Percentiles rank a stretch among this genome's conserved stretches.
Evolutionary conservation across 2,113 vertebrate species (phyloP).

Genomic region (Daubentonia madagascariensis): DNA sequence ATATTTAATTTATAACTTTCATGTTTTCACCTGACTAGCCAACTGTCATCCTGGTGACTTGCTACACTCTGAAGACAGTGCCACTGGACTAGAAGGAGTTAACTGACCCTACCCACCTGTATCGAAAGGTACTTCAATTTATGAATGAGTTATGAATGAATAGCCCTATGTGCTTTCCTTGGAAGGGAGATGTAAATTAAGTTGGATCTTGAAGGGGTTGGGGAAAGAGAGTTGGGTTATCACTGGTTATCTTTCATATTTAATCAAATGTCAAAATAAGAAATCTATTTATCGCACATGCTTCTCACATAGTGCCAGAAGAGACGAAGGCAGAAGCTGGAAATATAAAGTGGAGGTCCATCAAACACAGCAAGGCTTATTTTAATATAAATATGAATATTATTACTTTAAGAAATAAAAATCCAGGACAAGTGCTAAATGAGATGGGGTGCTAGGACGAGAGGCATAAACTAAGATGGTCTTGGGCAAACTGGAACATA

Average conservation of each 20-base stretch:
- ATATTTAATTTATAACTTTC: conserved; percentile 20
- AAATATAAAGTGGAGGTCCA: neutral
- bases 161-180: neutral
- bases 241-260: neutral
- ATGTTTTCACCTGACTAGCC: neutral
- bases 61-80: neutral
- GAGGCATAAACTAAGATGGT: neutral
- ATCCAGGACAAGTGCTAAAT: neutral
- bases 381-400: neutral
- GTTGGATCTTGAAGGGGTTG: neutral
- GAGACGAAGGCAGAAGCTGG: neutral
- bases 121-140: neutral
- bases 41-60: neutral
- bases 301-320: neutral
- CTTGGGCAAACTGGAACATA: neutral
- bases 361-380: neutral
- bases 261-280: conserved; percentile 9
- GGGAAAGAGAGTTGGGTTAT: neutral
- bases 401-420: neutral
- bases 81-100: neutral
- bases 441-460: neutral
- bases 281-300: neutral
- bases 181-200: neutral
- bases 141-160: neutral
- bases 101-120: neutral